These are phyloP conservation scores for Mellilla xanthometata DNA, from an alignment of 2,888 invertebrate genomes.

Conservation along the genomic window DNA sequence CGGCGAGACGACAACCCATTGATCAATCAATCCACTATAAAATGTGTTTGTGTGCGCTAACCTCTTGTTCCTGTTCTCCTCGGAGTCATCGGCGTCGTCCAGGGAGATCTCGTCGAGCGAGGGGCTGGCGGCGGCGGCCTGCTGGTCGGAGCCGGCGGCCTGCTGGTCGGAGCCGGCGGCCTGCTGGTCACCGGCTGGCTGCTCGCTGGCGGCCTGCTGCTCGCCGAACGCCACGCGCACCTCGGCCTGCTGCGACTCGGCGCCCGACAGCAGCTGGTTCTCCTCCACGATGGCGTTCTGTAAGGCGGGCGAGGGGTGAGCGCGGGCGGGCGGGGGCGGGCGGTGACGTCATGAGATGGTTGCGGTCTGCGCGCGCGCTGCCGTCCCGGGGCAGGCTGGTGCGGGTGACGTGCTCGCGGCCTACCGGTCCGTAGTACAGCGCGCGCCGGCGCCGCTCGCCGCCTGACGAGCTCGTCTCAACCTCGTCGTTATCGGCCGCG, in stretches of 20 bases:
- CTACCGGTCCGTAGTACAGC: conserved; percentile 68
- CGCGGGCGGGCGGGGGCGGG: conserved; percentile 5
- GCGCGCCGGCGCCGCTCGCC: conserved; percentile 53
- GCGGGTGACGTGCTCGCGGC: conserved; percentile 63
- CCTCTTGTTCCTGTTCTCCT: conserved; percentile 92
- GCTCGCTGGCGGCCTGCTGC: conserved; percentile 49
- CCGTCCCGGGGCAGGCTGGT: conserved; percentile 74
- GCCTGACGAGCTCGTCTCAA: too few species aligned
- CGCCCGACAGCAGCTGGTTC: conserved; percentile 76
- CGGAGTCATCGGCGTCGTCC: conserved; percentile 86
- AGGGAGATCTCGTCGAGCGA: conserved; percentile 87
- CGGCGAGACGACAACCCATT: too few species aligned
- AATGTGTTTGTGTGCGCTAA: too few species aligned
- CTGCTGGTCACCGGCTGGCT: conserved; percentile 57
- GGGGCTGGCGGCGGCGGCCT: conserved; percentile 83
- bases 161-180: conserved; percentile 66
- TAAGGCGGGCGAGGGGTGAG: conserved; percentile 31
- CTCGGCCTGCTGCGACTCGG: conserved; percentile 84
- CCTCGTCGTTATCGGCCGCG: conserved; percentile 7
- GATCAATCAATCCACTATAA: too few species aligned
- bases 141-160: conserved; percentile 64
- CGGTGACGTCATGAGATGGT: conserved; percentile 31
- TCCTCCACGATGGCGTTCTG: conserved; percentile 69
- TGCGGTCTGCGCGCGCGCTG: conserved; percentile 63
- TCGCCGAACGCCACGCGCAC: conserved; percentile 84